phyloP scores from a whole-genome alignment of 1,140 invertebrate species.

The Drosophila bipectinata region DNA sequence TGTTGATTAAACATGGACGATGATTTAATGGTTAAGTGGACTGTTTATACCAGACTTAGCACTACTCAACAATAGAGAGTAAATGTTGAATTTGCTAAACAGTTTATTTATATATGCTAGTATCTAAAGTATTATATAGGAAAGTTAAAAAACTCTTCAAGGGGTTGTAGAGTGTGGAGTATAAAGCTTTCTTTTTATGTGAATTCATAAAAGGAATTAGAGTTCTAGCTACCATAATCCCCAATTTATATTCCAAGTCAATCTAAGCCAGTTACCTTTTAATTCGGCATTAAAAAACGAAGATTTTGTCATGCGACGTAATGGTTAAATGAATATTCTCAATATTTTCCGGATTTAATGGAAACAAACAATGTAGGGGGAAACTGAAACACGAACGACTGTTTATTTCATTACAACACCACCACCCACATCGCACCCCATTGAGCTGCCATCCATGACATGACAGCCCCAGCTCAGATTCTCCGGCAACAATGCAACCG shows the following conservation, averaged over 20 bases:
- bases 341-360: slow-evolving; percentile 32
- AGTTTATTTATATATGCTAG: slow-evolving; percentile 8
- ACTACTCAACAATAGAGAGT: slow-evolving; percentile 20
- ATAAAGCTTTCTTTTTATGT: no score
- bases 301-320: not conserved
- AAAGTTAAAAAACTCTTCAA: no score
- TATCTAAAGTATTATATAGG: not conserved
- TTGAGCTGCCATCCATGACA: slow-evolving; percentile 23
- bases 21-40: slow-evolving; percentile 60
- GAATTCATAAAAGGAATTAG: no score
- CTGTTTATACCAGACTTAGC: slow-evolving; percentile 45
- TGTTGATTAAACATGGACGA: slow-evolving; percentile 71
- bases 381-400: slow-evolving; percentile 20
- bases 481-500: slow-evolving; percentile 55
- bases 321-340: slow-evolving; percentile 1
- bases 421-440: slow-evolving; percentile 16
- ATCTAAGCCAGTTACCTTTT: not conserved
- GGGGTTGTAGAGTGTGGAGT: no score
- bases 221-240: no score
- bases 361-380: slow-evolving; percentile 15
- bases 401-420: slow-evolving; percentile 36
- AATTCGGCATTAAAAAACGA: not conserved
- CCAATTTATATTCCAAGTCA: no score
- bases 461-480: slow-evolving; percentile 26
- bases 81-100: slow-evolving; percentile 3